Evolutionary conservation across 2,888 invertebrate species (phyloP).

Genomic region (Netelia virgata): DNA sequence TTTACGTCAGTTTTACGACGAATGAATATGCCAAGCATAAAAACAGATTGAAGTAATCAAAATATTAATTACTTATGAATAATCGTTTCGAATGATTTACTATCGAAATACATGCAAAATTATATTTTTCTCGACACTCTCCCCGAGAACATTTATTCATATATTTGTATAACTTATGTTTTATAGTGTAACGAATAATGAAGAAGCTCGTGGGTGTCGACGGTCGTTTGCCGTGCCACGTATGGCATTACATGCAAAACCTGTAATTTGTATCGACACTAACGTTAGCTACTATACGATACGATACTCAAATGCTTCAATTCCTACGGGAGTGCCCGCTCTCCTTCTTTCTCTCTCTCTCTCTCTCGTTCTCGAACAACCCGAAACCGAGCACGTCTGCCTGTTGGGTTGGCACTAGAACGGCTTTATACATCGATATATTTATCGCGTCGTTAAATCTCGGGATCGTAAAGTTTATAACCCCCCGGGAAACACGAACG

Average conservation of each 20-base stretch:
- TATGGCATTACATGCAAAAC: slow-evolving; percentile 28
- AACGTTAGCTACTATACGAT: slow-evolving; percentile 29
- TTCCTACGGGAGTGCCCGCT: slow-evolving; percentile 37
- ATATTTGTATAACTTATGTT: slow-evolving; percentile 17
- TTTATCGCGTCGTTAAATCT: slow-evolving; percentile 76
- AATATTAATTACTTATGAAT: too few relatives aligned
- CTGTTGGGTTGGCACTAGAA: slow-evolving; percentile 35
- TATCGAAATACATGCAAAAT: too few relatives aligned
- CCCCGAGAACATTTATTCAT: background rate
- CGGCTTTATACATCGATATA: slow-evolving; percentile 67
- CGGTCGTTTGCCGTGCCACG: slow-evolving; percentile 29
- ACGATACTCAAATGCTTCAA: slow-evolving; percentile 46
- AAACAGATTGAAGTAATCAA: too few relatives aligned
- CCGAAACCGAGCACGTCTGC: slow-evolving; percentile 17
- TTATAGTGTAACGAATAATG: slow-evolving; percentile 18
- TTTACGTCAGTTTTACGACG: too few relatives aligned
- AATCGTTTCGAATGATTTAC: too few relatives aligned
- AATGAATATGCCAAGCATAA: too few relatives aligned
- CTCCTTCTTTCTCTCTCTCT: background rate
- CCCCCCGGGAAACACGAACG: slow-evolving; percentile 46
- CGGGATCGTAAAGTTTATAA: slow-evolving; percentile 73
- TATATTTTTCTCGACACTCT: slow-evolving; percentile 1
- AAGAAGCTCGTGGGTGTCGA: slow-evolving; percentile 41
- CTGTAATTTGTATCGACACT: slow-evolving; percentile 62
- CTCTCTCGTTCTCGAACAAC: slow-evolving; percentile 7